Percentiles rank a stretch among this genome's conserved stretches.
These are phyloP conservation scores for Aphelinus certus DNA, from an alignment of 1,140 invertebrate species.

Conservation along the genomic window DNA sequence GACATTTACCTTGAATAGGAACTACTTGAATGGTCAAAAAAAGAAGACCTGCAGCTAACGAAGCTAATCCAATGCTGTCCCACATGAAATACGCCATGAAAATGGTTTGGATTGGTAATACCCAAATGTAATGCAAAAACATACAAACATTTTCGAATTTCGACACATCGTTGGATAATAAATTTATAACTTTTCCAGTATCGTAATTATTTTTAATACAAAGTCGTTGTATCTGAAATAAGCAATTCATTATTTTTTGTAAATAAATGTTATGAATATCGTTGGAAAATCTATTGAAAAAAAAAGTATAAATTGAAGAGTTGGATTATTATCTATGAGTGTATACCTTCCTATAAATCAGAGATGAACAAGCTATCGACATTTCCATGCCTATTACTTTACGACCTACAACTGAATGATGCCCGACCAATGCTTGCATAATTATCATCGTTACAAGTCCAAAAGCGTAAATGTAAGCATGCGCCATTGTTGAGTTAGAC, in stretches of 20 bases:
- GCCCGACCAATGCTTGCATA: constrained; percentile 57
- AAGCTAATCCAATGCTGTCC: constrained; percentile 67
- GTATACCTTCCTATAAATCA: constrained; percentile 68
- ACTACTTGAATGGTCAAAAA: constrained; percentile 75
- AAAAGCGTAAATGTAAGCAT: constrained; percentile 63
- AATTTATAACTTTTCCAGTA: constrained; percentile 82
- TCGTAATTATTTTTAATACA: no score
- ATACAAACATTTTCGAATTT: constrained; percentile 64
- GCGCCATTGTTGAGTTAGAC: constrained; percentile 45
- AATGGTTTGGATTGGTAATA: constrained; percentile 77
- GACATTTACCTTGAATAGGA: constrained; percentile 66
- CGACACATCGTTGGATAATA: constrained; percentile 83
- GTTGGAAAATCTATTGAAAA: no score
- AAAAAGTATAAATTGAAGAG: no score
- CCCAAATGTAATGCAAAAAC: constrained; percentile 73
- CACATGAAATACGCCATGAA: constrained; percentile 73
- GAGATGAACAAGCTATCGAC: constrained; percentile 65
- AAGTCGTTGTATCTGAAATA: no score
- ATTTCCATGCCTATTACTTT: constrained; percentile 67
- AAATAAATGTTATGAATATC: no score
- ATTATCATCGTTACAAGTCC: constrained; percentile 60
- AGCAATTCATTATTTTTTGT: no score
- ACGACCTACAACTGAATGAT: constrained; percentile 59
- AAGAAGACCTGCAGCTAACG: constrained; percentile 68
- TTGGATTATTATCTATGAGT: no score